Evolutionary conservation across 2,797 vertebrate species (phyloP).

Genomic region (Falco cherrug): DNA sequence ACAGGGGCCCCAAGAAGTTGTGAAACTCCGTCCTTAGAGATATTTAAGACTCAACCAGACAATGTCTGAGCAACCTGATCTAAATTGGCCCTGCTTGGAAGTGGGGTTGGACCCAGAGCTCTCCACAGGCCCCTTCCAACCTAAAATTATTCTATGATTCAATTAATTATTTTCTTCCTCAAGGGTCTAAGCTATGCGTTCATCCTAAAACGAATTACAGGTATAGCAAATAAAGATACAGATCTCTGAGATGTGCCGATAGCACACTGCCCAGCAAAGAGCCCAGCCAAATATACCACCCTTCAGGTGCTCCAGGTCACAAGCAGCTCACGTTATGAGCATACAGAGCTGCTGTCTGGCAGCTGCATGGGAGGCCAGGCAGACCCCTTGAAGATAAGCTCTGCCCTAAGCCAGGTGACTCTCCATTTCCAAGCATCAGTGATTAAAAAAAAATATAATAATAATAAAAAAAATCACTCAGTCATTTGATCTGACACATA

Average conservation of each 20-base stretch:
- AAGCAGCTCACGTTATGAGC: accelerated
- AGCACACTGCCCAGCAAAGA: background rate
- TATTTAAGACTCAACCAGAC: background rate
- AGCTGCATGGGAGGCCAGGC: background rate
- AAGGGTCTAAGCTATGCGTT: background rate
- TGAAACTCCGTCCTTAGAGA: background rate
- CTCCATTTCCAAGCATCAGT: background rate
- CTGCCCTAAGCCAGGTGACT: background rate
- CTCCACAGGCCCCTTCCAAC: background rate
- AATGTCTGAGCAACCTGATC: background rate
- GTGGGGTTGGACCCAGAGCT: background rate
- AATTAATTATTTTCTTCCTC: background rate
- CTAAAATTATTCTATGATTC: background rate
- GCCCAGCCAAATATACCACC: background rate
- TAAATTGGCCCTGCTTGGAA: background rate
- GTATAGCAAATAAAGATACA: background rate
- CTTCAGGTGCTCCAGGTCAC: background rate
- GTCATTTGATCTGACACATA: background rate
- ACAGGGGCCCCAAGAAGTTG: background rate
- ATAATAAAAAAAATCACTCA: background rate
- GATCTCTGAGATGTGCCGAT: background rate
- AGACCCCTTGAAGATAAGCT: background rate
- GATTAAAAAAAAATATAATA: background rate
- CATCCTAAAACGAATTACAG: background rate
- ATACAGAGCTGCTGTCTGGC: background rate